Base-by-base conservation (phyloP, 2,113 vertebrate genomes). In the Myotis davidii region DNA sequence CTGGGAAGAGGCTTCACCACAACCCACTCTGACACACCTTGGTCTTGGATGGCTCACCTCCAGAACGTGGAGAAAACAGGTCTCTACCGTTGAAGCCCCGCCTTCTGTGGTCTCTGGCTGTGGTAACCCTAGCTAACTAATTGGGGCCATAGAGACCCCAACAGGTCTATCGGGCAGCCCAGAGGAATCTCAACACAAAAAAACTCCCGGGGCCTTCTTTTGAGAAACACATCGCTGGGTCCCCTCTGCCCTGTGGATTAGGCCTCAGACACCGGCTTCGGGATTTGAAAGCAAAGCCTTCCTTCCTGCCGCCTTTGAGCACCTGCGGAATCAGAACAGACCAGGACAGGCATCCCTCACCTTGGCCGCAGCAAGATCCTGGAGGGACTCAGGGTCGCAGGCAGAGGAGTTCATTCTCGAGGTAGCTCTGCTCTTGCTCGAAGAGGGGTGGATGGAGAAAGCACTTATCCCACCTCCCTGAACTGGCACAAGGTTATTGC, bases 291-390 rank as follows among this genome's bases (percentile, higher is more conserved):
- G 42, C 84, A 59, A 79, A 72, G 5, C 34, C 42, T 64, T 13
- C 16, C n/a, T 89, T 89, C 14, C 39, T 42, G 17, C 27, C 34
- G 34, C 73, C 65, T 94, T 18, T 50, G 50, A 87, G 37, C 76
- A 56, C 50, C 42, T 10, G 0, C 1, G 34, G 48, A n/a, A 79
- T 78, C 59, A n/a, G 9, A 18, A 73, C 42, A 9, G 23, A 67
- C 18, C 2, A n/a, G 29, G 34, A 81, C 5, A 84, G 91, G 37
- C 50, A 25, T 6, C 5, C 14, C 37, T 74, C 32, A 61, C 39
- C 12, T 76, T 32, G 56, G 3, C 34, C 34, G 42, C 21, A 21
- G 25, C 23, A 74, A 74, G 82, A 45, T 18, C 69, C 64, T 9
- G 1, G 1, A 73, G 56, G 52, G 52, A 42, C 42, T 34, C 69